Percentiles rank a stretch among this genome's conserved stretches.
phyloP scores from a whole-genome alignment of 1,140 invertebrate genomes.

The Microvelia longipes region DNA sequence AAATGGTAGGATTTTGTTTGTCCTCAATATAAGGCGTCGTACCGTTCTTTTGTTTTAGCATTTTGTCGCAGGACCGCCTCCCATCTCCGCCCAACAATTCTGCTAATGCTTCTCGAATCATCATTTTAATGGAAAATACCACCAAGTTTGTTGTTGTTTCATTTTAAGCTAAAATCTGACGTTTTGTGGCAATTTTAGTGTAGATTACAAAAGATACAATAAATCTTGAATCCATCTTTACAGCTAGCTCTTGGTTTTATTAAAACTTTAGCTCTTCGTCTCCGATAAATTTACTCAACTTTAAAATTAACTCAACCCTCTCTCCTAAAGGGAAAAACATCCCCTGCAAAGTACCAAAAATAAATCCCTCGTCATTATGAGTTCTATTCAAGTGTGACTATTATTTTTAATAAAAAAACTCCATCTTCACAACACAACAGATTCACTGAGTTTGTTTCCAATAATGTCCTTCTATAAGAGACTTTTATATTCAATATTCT shows the following conservation, averaged over 20 bases:
- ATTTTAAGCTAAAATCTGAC: background rate
- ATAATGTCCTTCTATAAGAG: background rate
- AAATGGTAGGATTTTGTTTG: background rate
- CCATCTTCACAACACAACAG: too few relatives aligned
- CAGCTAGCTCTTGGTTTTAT: background rate
- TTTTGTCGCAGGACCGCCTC: background rate
- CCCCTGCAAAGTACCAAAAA: too few relatives aligned
- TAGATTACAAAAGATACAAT: too few relatives aligned
- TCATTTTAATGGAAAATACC: background rate
- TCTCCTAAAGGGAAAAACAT: too few relatives aligned
- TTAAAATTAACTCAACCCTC: background rate
- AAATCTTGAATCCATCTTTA: background rate
- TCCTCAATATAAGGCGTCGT: background rate
- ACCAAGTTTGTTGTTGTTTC: background rate
- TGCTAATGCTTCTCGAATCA: background rate
- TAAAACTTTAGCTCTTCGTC: background rate
- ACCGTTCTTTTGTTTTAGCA: background rate
- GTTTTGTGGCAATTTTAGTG: background rate
- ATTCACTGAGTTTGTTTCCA: background rate
- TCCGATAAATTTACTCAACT: background rate
- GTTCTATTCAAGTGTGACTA: background rate
- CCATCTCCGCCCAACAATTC: background rate
- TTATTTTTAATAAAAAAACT: too few relatives aligned
- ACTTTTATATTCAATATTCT: background rate
- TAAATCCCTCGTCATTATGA: too few relatives aligned